Base-by-base conservation (phyloP, 2,797 vertebrate genomes). In the Phalanger gymnotis region DNA sequence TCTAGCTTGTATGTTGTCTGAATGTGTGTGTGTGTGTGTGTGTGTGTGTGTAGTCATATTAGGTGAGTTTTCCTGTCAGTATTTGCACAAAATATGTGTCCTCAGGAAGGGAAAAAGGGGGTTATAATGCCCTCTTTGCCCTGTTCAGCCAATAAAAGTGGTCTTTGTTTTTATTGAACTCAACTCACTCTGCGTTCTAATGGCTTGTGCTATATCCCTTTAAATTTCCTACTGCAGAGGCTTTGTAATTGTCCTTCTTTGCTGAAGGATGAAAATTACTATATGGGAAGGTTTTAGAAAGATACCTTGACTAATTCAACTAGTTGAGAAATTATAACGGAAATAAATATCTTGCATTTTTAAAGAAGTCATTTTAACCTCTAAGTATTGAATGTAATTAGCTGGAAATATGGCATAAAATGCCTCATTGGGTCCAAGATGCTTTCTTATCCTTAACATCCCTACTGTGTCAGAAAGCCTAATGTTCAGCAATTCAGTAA, bases 231-330 rank as follows among this genome's bases (percentile, higher is more conserved):
- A 90, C 5, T 9, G 34, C 53, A 30, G 30, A 90, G 40, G 0
- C 52, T 93, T 93, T 90, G 2, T 51, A 58, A 58, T 94, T 94
- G 91, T 51, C 19, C 94, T 89, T 92, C 90, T 92, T 93, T 91
- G 31, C 54, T 93, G 47, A 58, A 94, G n/a, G 73, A 54, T 28
- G 54, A 56, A 94, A 81, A 52, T 92, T 31, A 55, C 30, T 81
- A 53, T 22, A 81, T 58, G 57, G 61, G 51, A 25, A 91, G 73
- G 73, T 34, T 12, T 53, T 90, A 51, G 30, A 31, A 55, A 73
- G 56, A 91, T 57, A 0, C 9, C 28, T 54, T 95, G 53, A 92
- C 19, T 52, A 51, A 90, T 92, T 92, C 53, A 91, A 9, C 31
- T 52, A 73, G n/a, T 19, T 90, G 94, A 34, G 30, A 40, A 96